Evolutionary conservation across 2,797 vertebrate genomes (phyloP), one percentile per base, ranked within the genome.

Genomic region (Siniperca obscura): DNA sequence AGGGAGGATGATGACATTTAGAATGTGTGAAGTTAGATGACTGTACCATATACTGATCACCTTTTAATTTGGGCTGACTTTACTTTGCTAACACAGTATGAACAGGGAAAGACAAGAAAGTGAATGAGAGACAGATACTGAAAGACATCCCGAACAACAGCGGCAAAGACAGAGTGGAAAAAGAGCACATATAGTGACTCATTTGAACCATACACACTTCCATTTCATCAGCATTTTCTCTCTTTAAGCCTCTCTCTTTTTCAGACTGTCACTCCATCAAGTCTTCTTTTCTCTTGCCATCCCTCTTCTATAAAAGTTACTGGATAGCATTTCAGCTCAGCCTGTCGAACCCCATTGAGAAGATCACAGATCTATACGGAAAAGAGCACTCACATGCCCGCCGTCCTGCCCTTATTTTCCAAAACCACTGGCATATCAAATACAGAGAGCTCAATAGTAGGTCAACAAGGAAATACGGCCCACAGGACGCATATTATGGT

Each of bases 391-490:
- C 82, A 25, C 71, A 22, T 30, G 14, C 72, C 50, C 17, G 60
- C 62, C 21, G 65, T 25, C 75, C 66, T 55, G 76, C 78, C 30
- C 62, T 36, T 52, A 65, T 75, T 84, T 87, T 84, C 82, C 78
- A 80, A 91, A 91, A 84, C 85, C 83, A 73, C 82, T 46, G 76
- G 71, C 70, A 78, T 72, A 89, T 88, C 83, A 77, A 88, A 69
- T 78, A 82, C 81, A 87, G 50, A 77, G 74, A 34, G 7, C 81
- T 85, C 82, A 79, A 82, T 72, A 74, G 74, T 77, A 83, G 85
- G 86, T 91, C 89, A 93, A 90, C 60, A 76, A 80, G 76, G 69
- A 88, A 90, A 91, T 86, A 79, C 60, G 74, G 78, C 87, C 85
- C 81, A 72, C 14, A 44, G 81, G 91, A 90, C 66, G 70, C 53